phyloP scores from a whole-genome alignment of 2,888 invertebrate genomes.

The Temnothorax rugatulus region DNA sequence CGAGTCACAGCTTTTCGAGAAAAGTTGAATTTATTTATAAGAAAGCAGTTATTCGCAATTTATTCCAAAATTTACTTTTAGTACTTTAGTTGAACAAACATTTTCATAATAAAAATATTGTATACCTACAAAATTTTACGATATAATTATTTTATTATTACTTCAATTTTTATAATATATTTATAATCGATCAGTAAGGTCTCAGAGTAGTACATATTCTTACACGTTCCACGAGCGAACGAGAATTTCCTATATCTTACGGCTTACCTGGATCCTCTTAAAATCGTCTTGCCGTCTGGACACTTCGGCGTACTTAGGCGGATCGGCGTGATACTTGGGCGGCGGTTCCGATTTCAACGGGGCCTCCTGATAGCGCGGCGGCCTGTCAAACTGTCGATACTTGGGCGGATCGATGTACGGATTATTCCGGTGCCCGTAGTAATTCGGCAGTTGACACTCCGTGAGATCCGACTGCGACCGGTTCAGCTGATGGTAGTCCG shows the following conservation, averaged over 20 bases:
- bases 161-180: background rate
- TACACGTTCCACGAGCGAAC: background rate
- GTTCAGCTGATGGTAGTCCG: constrained; percentile 67
- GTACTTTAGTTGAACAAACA: background rate
- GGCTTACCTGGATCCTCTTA: constrained; percentile 79
- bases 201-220: background rate
- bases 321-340: constrained; percentile 81
- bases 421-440: constrained; percentile 76
- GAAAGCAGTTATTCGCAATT: background rate
- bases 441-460: constrained; percentile 76
- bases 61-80: background rate
- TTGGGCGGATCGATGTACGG: constrained; percentile 81
- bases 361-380: constrained; percentile 83
- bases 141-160: background rate
- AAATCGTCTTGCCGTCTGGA: constrained; percentile 80
- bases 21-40: constrained; percentile 5
- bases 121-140: background rate
- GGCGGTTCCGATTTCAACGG: constrained; percentile 81
- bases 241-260: background rate
- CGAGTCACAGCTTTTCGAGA: background rate
- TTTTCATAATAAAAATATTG: background rate
- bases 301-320: constrained; percentile 82
- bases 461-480: constrained; percentile 75
- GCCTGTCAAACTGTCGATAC: constrained; percentile 82
- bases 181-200: background rate